Conservation (phyloP, 2,888 invertebrate species). For the Kryphioiulus occultus region DNA sequence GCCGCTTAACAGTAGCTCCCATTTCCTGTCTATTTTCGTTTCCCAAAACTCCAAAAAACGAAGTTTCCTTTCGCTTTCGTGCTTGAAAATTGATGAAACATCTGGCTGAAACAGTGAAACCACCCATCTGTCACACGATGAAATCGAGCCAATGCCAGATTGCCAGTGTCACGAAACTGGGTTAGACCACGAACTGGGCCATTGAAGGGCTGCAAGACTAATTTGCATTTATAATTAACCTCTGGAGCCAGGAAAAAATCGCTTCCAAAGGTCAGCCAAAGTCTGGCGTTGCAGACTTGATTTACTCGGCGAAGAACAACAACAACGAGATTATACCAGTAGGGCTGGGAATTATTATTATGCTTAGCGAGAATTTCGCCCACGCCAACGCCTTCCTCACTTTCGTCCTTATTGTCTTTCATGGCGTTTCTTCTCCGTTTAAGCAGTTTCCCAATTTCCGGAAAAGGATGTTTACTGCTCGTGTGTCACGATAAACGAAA, state of each 20-base stretch:
- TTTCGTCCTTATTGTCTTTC: background rate
- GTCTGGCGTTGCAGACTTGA: background rate
- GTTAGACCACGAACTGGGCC: background rate
- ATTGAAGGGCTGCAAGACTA: background rate
- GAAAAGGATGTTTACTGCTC: background rate
- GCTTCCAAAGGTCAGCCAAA: background rate
- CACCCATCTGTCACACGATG: background rate
- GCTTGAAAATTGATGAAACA: too few species aligned
- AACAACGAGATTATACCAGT: background rate
- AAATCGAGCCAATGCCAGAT: background rate
- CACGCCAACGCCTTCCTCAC: background rate
- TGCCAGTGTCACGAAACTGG: background rate
- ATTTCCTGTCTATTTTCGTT: too few species aligned
- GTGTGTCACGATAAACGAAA: background rate
- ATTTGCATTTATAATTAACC: background rate
- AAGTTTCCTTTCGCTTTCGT: too few species aligned
- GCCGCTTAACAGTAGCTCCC: too few species aligned
- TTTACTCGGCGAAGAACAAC: background rate
- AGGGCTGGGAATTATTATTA: too few species aligned
- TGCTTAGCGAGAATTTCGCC: background rate
- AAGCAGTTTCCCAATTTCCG: background rate
- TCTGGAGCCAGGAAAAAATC: background rate
- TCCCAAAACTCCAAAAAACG: too few species aligned
- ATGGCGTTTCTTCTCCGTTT: background rate
- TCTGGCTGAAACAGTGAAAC: background rate